Evolutionary conservation across 2,888 invertebrate genomes (phyloP).

Genomic region (Athrips mouffetella): DNA sequence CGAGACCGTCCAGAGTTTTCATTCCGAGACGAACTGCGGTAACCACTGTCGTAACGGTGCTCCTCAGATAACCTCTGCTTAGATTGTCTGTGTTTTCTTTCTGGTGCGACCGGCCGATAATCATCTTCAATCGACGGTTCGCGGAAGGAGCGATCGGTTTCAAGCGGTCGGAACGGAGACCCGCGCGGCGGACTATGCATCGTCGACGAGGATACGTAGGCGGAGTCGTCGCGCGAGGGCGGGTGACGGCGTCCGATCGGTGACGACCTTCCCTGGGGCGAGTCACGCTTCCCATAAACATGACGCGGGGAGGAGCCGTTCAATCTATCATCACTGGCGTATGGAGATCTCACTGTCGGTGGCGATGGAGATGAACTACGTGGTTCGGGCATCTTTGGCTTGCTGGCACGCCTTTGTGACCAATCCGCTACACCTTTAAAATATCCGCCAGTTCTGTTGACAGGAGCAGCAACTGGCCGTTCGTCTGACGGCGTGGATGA

Average conservation of each 20-base stretch:
- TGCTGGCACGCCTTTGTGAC: constrained; percentile 82
- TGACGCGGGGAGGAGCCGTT: constrained; percentile 63
- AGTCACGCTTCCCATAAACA: constrained; percentile 65
- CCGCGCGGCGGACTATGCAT: constrained; percentile 78
- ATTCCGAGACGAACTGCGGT: constrained; percentile 76
- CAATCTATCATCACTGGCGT: constrained; percentile 60
- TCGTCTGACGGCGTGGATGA: constrained; percentile 77
- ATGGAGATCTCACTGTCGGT: constrained; percentile 62
- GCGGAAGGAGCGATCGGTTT: constrained; percentile 64
- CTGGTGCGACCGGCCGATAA: constrained; percentile 80
- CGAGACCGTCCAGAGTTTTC: constrained; percentile 72
- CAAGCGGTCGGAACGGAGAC: constrained; percentile 70
- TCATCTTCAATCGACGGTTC: constrained; percentile 74
- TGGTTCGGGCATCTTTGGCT: constrained; percentile 73
- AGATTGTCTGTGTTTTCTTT: constrained; percentile 77
- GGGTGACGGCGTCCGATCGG: constrained; percentile 67
- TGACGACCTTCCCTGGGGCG: constrained; percentile 63
- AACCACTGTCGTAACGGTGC: constrained; percentile 77
- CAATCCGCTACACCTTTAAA: constrained; percentile 89
- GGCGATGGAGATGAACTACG: constrained; percentile 69
- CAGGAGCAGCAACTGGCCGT: constrained; percentile 55
- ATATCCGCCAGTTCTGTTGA: constrained; percentile 74
- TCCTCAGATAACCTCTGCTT: constrained; percentile 75
- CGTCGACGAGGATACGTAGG: constrained; percentile 76
- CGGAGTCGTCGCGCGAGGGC: constrained; percentile 77